phyloP scores from a whole-genome alignment of 2,113 vertebrate species.

The Nibea albiflora region DNA sequence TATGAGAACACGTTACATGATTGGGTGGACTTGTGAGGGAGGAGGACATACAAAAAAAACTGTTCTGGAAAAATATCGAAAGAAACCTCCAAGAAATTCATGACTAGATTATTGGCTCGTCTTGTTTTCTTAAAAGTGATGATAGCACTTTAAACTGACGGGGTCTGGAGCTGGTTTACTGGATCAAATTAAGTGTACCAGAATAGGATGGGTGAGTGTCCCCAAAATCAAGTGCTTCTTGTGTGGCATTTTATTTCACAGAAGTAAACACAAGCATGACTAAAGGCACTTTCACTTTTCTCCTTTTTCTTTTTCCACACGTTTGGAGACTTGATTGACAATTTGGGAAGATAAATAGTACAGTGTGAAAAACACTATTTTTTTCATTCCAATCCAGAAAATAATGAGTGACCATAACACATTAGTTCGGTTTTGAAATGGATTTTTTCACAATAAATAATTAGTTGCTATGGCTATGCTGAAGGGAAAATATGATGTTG shows the following conservation, averaged over 20 bases:
- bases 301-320: constrained; percentile 23
- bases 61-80: neutral
- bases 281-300: constrained; percentile 1
- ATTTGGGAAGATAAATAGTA: neutral
- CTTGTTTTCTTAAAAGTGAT: neutral
- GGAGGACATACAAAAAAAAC: neutral
- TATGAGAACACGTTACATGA: constrained; percentile 18
- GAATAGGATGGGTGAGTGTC: constrained; percentile 8
- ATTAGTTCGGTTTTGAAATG: constrained; percentile 77
- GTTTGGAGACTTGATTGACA: constrained; percentile 17
- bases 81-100: neutral
- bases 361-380: neutral
- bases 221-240: constrained; percentile 23
- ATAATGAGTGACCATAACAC: constrained; percentile 50
- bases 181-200: constrained; percentile 5
- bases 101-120: neutral
- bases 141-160: neutral
- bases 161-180: constrained; percentile 16
- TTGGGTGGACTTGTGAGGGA: neutral
- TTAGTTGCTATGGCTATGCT: constrained; percentile 88
- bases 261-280: constrained; percentile 41
- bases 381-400: constrained; percentile 39
- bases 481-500: constrained; percentile 91
- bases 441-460: constrained; percentile 88
- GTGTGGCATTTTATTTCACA: constrained; percentile 25